Conservation (phyloP, 1,140 invertebrate species). For the Neotoxoptera formosana region DNA sequence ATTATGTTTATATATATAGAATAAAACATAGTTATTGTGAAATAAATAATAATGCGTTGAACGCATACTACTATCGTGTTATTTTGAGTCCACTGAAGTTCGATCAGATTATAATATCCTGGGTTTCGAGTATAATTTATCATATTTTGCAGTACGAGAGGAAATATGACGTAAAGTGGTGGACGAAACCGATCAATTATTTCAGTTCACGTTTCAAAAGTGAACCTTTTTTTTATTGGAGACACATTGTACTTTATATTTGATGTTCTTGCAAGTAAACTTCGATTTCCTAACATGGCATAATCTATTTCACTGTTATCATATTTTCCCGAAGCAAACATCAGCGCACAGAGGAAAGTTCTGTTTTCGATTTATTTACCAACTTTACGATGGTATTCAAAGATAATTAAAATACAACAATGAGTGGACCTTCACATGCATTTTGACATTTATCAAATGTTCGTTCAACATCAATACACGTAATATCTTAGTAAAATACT, state of each 20-base stretch:
- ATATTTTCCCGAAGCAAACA: not conserved
- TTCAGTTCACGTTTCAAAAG: conserved; percentile 27
- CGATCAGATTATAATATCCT: not conserved
- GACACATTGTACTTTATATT: not conserved
- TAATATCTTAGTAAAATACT: not conserved
- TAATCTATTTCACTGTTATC: conserved; percentile 26
- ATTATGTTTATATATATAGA: not conserved
- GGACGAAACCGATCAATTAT: not conserved
- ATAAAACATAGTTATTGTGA: not conserved
- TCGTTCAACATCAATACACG: not conserved
- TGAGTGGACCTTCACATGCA: not conserved
- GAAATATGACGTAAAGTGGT: conserved; percentile 24
- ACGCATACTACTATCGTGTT: not conserved
- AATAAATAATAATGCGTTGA: not conserved
- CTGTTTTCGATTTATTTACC: not conserved
- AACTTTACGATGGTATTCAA: not conserved
- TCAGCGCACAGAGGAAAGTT: not conserved
- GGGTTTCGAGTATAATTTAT: not conserved
- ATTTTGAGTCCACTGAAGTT: not conserved
- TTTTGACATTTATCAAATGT: not conserved
- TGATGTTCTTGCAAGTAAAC: not conserved
- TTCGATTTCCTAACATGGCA: not conserved
- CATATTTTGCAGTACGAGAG: conserved; percentile 23
- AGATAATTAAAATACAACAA: conserved; percentile 9
- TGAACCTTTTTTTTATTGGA: conserved; percentile 19